Percentiles rank a stretch among this genome's conserved stretches.
phyloP scores from a whole-genome alignment of 2,113 vertebrate genomes.

The Passer montanus region DNA sequence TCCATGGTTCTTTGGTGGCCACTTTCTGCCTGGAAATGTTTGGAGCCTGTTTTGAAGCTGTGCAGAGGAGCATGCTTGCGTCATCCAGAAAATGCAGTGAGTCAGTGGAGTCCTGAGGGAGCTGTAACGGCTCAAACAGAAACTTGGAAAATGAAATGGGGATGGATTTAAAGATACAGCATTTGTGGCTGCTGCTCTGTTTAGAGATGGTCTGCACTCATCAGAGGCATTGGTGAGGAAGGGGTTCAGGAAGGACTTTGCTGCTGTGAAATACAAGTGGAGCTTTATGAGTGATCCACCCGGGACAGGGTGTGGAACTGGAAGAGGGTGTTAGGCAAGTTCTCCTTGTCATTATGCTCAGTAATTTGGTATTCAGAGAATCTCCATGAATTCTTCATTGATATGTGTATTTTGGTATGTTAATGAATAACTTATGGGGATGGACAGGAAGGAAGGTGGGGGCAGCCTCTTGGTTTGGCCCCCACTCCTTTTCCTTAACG shows the following conservation, averaged over 20 bases:
- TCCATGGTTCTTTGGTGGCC: background rate
- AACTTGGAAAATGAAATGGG: constrained; percentile 57
- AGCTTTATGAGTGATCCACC: constrained; percentile 5
- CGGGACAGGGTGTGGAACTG: constrained; percentile 46
- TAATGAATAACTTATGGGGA: constrained; percentile 40
- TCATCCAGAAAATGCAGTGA: constrained; percentile 74
- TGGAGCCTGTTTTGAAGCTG: constrained; percentile 67
- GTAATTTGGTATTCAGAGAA: constrained; percentile 62
- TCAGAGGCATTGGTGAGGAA: background rate
- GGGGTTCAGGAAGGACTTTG: background rate
- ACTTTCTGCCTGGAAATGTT: constrained; percentile 39
- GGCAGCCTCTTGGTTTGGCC: background rate
- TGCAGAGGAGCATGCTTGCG: constrained; percentile 70
- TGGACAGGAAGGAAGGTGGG: constrained; percentile 31
- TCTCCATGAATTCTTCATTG: constrained; percentile 56
- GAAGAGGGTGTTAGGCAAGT: constrained; percentile 18
- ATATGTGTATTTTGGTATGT: constrained; percentile 37
- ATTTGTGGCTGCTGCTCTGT: constrained; percentile 2
- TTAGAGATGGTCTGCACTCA: background rate
- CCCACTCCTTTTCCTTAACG: background rate
- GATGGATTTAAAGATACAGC: constrained; percentile 73
- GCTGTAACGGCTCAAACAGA: constrained; percentile 68
- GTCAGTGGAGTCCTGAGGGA: constrained; percentile 72
- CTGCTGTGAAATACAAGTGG: background rate
- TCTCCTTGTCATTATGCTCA: constrained; percentile 38